Evolutionary conservation across 2,888 invertebrate genomes (phyloP), one percentile per base, ranked within the genome.

Genomic region (Drosophila ezoana): DNA sequence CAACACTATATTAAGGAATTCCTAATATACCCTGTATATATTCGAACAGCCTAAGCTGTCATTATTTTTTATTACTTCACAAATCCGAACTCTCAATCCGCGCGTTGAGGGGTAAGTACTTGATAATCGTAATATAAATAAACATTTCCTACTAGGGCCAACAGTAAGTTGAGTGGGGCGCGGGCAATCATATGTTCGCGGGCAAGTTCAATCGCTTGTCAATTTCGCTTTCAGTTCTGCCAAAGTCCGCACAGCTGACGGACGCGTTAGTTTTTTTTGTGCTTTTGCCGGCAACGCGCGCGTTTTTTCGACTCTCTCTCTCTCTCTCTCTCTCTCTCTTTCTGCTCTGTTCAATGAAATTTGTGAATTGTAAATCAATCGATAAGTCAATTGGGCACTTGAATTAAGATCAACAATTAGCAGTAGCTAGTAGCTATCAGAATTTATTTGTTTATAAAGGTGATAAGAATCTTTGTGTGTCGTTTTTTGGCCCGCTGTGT

Each of bases 201-300:
- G 35, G 18, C 28, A 38, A 35, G 53, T 67, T 62, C 52, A 37
- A 32, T 48, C 45, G 47, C 9, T 38, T 35, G 16, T 20, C 28
- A 23, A 40, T n/a, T 57, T 28, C 33, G n/a, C 23, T 16, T 69
- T 79, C 45, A 77, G 64, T 83, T 68, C 57, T 66, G 69, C 43
- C n/a, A 57, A 44, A 67, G 82, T 80, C 82, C 68, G 70, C 79
- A 74, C 72, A 83, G 87, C 76, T 83, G 79, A 49, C 69, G 66
- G 74, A 79, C 80, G 78, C 72, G 16, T 37, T 11, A 57, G 33
- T 62, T 69, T 45, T 60, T 70, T 44, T 44, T 33, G 32, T 40
- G 16, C 45, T 37, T 70, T 65, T 65, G 67, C 65, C 76, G 83
- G 86, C 65, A 69, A 61, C 44, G 52, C 52, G 66, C 54, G 56